Evolutionary conservation across 2,797 vertebrate genomes (phyloP).

Genomic region (Emys orbicularis): DNA sequence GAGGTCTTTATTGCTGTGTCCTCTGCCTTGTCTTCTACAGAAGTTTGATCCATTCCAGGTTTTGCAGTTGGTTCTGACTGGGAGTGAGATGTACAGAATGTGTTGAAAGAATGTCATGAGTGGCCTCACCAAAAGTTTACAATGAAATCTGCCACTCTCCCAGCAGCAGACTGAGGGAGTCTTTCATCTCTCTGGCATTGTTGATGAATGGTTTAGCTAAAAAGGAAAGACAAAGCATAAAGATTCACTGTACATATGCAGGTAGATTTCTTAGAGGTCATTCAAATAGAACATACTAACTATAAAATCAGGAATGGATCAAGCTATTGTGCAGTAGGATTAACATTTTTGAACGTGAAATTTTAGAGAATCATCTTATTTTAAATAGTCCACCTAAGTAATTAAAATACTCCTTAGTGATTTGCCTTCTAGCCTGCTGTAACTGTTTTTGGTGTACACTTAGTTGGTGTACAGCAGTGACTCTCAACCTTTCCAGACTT

Average conservation of each 20-base stretch:
- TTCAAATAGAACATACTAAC: neutral
- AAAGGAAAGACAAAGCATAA: neutral
- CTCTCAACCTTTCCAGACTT: too few relatives aligned
- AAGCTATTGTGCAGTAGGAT: neutral
- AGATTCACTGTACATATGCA: neutral
- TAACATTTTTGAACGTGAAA: neutral
- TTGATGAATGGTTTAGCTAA: neutral
- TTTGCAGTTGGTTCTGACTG: slow-evolving; percentile 14
- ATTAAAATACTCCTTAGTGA: neutral
- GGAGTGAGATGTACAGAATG: neutral
- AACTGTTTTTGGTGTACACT: neutral
- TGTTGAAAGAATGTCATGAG: neutral
- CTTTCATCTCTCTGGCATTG: neutral
- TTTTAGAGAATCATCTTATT: neutral
- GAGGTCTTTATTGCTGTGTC: slow-evolving; percentile 1
- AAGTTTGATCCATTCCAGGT: neutral
- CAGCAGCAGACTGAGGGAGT: neutral
- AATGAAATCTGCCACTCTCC: fast-evolving
- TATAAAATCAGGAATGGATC: neutral
- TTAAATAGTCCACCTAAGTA: neutral
- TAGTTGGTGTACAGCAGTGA: too few relatives aligned
- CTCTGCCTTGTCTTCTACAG: neutral
- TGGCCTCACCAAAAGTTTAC: neutral
- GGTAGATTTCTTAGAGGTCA: neutral
- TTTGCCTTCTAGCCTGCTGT: neutral